A percentile compares a stretch with the other conserved stretches of the same genome.
phyloP scores from a whole-genome alignment of 2,888 invertebrate species.

The Caenorhabditis panamensis region DNA sequence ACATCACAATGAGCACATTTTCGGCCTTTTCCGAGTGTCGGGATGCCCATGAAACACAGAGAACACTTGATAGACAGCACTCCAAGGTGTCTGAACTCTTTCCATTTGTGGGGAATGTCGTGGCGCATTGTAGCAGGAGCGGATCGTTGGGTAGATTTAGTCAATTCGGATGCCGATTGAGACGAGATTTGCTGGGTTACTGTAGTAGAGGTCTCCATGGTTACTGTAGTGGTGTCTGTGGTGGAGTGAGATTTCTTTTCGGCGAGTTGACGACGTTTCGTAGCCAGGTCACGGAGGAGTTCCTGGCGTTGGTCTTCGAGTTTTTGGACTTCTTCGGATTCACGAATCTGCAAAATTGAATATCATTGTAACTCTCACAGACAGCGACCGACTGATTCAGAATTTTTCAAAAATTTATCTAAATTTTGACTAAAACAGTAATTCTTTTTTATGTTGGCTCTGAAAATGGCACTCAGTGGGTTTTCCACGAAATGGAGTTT shows the following conservation, averaged over 20 bases:
- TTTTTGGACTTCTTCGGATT: conserved; percentile 51
- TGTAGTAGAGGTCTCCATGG: conserved; percentile 26
- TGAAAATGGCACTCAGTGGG: too few species aligned
- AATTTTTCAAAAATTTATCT: neutral
- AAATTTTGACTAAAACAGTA: too few species aligned
- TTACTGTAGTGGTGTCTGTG: conserved; percentile 52
- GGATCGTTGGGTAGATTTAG: neutral
- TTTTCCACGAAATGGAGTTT: neutral
- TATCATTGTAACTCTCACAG: too few species aligned
- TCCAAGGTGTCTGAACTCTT: conserved; percentile 59
- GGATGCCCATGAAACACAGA: conserved; percentile 67
- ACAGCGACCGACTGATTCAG: neutral
- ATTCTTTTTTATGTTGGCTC: too few species aligned
- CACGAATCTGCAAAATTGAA: conserved; percentile 45
- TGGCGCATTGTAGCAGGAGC: conserved; percentile 64
- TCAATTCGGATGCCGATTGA: conserved; percentile 38
- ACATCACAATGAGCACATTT: conserved; percentile 63
- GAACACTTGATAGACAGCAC: conserved; percentile 66
- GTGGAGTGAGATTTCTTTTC: conserved; percentile 47
- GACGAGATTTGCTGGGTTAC: conserved; percentile 6
- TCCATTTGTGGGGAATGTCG: conserved; percentile 71
- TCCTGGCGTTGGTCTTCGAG: conserved; percentile 51
- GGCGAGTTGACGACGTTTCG: conserved; percentile 31
- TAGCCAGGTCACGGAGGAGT: conserved; percentile 39
- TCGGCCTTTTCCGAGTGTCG: conserved; percentile 52